Evolutionary conservation across 2,888 invertebrate species (phyloP).

Genomic region (Agriopis leucophaearia): DNA sequence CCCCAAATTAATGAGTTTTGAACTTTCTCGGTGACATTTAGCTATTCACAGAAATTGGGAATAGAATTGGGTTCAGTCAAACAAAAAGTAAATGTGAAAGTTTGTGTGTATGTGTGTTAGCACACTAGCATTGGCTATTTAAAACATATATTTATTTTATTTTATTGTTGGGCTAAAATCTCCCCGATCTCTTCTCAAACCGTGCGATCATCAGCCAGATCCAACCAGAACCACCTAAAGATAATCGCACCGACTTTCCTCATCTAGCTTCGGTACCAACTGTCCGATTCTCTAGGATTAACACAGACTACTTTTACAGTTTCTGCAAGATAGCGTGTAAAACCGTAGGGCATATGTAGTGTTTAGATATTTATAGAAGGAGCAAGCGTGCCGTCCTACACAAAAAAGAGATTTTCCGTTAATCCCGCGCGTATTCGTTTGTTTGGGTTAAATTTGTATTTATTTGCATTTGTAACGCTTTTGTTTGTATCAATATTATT

Average conservation of each 20-base stretch:
- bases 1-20: slow-evolving; percentile 68
- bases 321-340: background rate
- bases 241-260: no score
- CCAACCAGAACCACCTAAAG: no score
- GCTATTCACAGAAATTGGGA: slow-evolving; percentile 54
- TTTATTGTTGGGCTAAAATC: no score
- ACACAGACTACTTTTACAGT: no score
- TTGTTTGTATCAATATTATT: slow-evolving; percentile 18
- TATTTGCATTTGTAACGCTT: slow-evolving; percentile 26
- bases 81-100: background rate
- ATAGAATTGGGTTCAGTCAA: slow-evolving; percentile 39
- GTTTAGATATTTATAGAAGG: slow-evolving; percentile 43
- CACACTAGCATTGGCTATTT: no score
- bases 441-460: slow-evolving; percentile 28
- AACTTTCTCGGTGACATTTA: slow-evolving; percentile 67
- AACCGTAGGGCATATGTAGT: slow-evolving; percentile 6
- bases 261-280: no score
- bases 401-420: slow-evolving; percentile 34
- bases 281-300: background rate
- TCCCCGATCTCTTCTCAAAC: no score
- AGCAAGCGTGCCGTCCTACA: slow-evolving; percentile 33
- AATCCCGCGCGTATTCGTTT: slow-evolving; percentile 23
- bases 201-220: no score
- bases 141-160: no score
- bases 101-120: background rate